phyloP scores from a whole-genome alignment of 1,140 invertebrate genomes.

The Macrocentrus cingulum region DNA sequence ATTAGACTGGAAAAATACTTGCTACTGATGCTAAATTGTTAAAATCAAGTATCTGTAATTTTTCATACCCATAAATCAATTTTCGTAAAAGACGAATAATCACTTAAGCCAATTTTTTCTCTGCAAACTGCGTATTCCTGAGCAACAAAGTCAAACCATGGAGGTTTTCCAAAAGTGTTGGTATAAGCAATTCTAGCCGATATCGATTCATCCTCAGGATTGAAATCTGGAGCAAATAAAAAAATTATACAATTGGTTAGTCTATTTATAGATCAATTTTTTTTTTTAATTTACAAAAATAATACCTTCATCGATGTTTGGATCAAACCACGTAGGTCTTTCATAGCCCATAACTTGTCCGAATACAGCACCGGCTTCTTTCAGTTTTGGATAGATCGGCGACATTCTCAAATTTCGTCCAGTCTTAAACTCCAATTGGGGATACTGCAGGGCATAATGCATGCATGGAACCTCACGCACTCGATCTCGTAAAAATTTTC shows the following conservation, averaged over 20 bases:
- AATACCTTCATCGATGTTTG: constrained; percentile 59
- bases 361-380: constrained; percentile 93
- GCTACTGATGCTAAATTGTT: too few relatives aligned
- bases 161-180: constrained; percentile 84
- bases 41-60: too few relatives aligned
- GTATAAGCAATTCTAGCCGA: constrained; percentile 70
- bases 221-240: constrained; percentile 33
- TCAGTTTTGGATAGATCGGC: constrained; percentile 90
- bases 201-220: constrained; percentile 50
- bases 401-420: constrained; percentile 93
- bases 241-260: too few relatives aligned
- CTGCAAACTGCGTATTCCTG: constrained; percentile 92
- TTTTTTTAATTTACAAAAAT: neutral
- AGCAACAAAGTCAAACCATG: constrained; percentile 89
- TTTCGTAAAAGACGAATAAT: constrained; percentile 98
- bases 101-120: constrained; percentile 89
- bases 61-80: constrained; percentile 89
- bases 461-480: constrained; percentile 91
- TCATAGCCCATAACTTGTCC: constrained; percentile 99
- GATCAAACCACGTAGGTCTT: constrained; percentile 88
- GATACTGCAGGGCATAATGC: constrained; percentile 83
- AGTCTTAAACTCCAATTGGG: constrained; percentile 81
- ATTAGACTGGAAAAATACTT: constrained; percentile 70
- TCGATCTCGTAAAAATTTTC: constrained; percentile 88
- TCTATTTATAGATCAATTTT: too few relatives aligned